phyloP scores from a whole-genome alignment of 2,888 invertebrate genomes.

The Notodonta ziczac region DNA sequence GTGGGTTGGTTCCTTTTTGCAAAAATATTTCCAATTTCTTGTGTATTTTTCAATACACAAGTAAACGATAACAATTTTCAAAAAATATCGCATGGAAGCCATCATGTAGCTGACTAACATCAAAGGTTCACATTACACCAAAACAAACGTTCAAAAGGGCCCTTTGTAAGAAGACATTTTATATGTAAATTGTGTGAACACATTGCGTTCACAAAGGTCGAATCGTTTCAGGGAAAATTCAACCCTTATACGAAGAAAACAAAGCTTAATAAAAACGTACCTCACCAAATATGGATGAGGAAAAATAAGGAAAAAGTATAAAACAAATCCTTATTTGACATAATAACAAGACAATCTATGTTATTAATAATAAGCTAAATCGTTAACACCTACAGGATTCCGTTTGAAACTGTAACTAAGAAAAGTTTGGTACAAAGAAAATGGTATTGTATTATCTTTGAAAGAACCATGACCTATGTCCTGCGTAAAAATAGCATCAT shows the following conservation, averaged over 20 bases:
- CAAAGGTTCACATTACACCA: neutral
- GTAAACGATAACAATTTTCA: neutral
- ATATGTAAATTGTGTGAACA: slow-evolving; percentile 3
- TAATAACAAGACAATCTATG: neutral
- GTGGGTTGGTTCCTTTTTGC: too few relatives aligned
- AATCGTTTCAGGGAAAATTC: neutral
- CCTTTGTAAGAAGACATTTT: slow-evolving; percentile 4
- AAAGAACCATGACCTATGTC: too few relatives aligned
- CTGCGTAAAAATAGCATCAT: too few relatives aligned
- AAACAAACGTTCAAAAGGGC: neutral
- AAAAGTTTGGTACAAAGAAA: too few relatives aligned
- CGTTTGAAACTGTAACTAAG: too few relatives aligned
- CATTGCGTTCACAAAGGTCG: neutral
- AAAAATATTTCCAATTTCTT: too few relatives aligned
- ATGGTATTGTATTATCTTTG: too few relatives aligned
- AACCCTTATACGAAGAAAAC: neutral
- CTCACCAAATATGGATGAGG: neutral
- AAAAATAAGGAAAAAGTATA: neutral
- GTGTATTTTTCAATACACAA: neutral
- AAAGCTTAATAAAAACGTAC: neutral
- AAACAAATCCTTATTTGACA: neutral
- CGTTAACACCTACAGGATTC: too few relatives aligned
- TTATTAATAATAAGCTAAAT: too few relatives aligned
- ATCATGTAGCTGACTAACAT: neutral
- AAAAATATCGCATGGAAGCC: neutral